Evolutionary conservation across 2,113 vertebrate genomes (phyloP).

Genomic region (Ahaetulla prasina): DNA sequence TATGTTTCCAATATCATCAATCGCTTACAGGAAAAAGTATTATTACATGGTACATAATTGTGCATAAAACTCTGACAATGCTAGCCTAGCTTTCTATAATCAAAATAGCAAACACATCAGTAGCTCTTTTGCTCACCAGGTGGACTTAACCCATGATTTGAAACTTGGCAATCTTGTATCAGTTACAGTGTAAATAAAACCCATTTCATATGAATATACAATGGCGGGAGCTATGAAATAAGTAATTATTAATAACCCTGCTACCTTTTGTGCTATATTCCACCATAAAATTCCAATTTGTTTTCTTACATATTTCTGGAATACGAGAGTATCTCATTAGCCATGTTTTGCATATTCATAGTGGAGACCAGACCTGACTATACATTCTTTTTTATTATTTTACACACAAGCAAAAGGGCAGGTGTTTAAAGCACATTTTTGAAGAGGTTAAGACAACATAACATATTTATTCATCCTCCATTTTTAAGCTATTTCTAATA

Average conservation of each 20-base stretch:
- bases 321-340: neutral
- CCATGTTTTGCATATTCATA: neutral
- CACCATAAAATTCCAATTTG: neutral
- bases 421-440: neutral
- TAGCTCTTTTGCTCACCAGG: neutral
- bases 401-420: neutral
- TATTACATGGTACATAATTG: neutral
- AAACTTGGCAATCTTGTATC: neutral
- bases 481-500: neutral
- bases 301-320: neutral
- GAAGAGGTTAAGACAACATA: neutral
- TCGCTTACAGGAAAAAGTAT: neutral
- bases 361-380: neutral
- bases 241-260: neutral
- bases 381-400: neutral
- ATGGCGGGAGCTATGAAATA: neutral
- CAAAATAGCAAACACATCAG: neutral
- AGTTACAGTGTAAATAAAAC: neutral
- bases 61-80: neutral
- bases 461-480: neutral
- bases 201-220: neutral
- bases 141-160: neutral
- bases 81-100: neutral
- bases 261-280: neutral
- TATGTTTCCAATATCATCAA: neutral